A percentile compares a stretch with the other conserved stretches of the same genome.
Evolutionary conservation across 2,797 vertebrate species (phyloP).

Genomic region (Oreonectes daqikongensis): DNA sequence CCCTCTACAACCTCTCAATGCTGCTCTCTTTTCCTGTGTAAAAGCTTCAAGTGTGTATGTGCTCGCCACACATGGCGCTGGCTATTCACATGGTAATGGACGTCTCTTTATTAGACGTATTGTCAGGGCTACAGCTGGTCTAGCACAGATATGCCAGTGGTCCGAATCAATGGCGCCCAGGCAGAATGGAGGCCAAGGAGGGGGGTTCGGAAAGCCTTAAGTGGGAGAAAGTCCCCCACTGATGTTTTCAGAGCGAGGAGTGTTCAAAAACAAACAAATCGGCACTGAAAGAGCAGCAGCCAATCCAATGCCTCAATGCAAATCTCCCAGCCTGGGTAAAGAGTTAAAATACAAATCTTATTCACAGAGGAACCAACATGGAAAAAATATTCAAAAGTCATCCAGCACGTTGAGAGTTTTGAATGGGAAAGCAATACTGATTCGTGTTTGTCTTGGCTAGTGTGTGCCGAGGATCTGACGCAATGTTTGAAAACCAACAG

Average conservation of each 20-base stretch:
- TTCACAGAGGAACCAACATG: not conserved
- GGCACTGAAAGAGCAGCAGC: constrained; percentile 39
- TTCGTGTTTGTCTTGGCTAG: constrained; percentile 68
- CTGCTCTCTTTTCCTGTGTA: constrained; percentile 61
- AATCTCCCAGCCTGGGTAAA: constrained; percentile 25
- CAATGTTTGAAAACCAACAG: constrained; percentile 62
- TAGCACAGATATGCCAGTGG: constrained; percentile 76
- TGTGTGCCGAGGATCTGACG: constrained; percentile 64
- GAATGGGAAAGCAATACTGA: not conserved
- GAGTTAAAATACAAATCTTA: constrained; percentile 29
- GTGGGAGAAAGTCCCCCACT: constrained; percentile 60
- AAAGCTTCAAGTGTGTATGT: constrained; percentile 68
- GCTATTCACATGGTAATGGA: constrained; percentile 81
- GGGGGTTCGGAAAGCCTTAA: constrained; percentile 55
- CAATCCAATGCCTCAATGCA: constrained; percentile 36
- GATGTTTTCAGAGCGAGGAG: constrained; percentile 51
- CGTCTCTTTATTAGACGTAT: constrained; percentile 78
- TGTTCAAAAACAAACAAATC: constrained; percentile 60
- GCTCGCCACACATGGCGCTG: constrained; percentile 77
- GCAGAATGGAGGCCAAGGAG: constrained; percentile 56
- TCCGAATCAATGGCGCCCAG: constrained; percentile 72
- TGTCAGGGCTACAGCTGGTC: constrained; percentile 84
- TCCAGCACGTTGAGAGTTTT: not conserved
- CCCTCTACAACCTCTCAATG: constrained; percentile 58
- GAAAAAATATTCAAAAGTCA: constrained; percentile 7